Conservation (phyloP, 1,140 invertebrate genomes). For the Heterodera schachtii region DNA sequence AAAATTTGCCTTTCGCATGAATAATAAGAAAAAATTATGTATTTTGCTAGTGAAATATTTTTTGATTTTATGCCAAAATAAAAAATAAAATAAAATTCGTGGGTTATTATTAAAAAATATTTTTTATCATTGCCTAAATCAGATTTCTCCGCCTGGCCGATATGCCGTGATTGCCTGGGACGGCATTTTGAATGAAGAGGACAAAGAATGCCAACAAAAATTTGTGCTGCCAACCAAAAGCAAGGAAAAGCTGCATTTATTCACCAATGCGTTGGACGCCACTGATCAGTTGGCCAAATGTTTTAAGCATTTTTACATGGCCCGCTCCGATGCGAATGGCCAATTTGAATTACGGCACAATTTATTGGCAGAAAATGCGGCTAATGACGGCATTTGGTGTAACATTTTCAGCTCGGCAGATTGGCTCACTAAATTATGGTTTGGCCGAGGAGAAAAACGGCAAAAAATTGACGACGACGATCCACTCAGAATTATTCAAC, state of each 20-base stretch:
- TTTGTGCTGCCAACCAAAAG: background rate
- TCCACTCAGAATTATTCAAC: background rate
- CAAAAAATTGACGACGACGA: background rate
- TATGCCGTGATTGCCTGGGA: background rate
- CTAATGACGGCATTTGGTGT: background rate
- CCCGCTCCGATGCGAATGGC: background rate
- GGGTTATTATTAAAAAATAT: too few species aligned
- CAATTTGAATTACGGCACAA: background rate
- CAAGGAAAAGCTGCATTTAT: background rate
- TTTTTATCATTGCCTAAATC: too few species aligned
- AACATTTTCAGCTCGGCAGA: background rate
- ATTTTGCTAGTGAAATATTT: too few species aligned
- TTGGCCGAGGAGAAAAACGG: background rate
- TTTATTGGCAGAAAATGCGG: background rate
- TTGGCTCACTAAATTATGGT: background rate
- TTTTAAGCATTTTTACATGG: background rate
- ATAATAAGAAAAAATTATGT: too few species aligned
- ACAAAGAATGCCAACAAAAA: background rate
- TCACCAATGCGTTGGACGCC: background rate
- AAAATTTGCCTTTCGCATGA: too few species aligned
- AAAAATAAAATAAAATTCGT: too few species aligned
- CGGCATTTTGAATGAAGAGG: background rate
- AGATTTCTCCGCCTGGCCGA: background rate
- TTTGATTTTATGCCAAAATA: too few species aligned
- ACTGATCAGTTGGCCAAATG: background rate